Evolutionary conservation across 2,797 vertebrate species (phyloP).

Genomic region (Tympanoctomys barrerae): DNA sequence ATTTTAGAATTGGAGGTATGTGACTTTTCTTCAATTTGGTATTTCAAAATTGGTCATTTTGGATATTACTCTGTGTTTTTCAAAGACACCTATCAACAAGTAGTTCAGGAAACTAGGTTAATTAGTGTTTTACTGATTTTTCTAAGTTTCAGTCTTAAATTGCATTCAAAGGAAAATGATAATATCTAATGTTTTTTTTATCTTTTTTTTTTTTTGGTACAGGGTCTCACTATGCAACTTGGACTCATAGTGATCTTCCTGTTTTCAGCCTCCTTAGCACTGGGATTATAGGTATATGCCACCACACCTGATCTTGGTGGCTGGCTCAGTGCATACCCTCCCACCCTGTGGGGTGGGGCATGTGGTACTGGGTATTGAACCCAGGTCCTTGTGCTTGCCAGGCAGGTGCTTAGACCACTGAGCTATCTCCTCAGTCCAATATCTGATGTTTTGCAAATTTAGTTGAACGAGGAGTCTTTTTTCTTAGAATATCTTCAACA

Average conservation of each 20-base stretch:
- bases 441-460: background rate
- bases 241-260: too few species aligned
- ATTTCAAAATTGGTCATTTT: background rate
- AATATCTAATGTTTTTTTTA: background rate
- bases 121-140: background rate
- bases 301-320: too few species aligned
- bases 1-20: background rate
- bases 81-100: background rate
- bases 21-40: background rate
- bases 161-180: background rate
- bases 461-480: background rate
- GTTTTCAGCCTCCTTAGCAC: too few species aligned
- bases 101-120: background rate
- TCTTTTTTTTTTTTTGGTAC: too few species aligned
- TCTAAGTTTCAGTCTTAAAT: background rate
- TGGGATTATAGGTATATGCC: too few species aligned
- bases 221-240: too few species aligned
- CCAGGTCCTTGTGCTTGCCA: too few species aligned
- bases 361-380: too few species aligned
- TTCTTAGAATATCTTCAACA: background rate
- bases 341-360: too few species aligned
- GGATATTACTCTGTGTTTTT: background rate
- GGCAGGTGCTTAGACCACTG: too few species aligned
- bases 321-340: too few species aligned
- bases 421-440: too few species aligned